Percentiles rank a stretch among this genome's conserved stretches.
Conservation (phyloP, 2,797 vertebrate species). For the Danio aesculapii region DNA sequence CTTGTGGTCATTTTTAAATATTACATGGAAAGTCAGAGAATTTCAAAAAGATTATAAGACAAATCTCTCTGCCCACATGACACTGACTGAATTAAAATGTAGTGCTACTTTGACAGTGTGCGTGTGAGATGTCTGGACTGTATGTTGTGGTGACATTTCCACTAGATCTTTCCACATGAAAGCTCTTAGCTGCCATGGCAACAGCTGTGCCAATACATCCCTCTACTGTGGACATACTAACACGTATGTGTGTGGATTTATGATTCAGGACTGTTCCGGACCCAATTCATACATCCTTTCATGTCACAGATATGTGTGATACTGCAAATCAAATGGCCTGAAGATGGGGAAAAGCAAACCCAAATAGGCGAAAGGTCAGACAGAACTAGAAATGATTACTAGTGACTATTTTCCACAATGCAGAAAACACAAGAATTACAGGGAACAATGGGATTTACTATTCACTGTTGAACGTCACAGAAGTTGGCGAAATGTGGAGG, state of each 20-base stretch:
- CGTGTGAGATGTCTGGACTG: neutral
- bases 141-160: slow-evolving; percentile 1
- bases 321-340: neutral
- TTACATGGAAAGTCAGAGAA: no score
- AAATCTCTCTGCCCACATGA: neutral
- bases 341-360: neutral
- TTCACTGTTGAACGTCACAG: no score
- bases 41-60: no score
- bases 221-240: neutral
- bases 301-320: neutral
- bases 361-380: neutral
- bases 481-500: no score
- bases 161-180: slow-evolving; percentile 6
- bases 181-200: slow-evolving; percentile 24
- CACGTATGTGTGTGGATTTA: neutral
- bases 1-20: no score
- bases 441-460: neutral
- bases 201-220: neutral
- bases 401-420: neutral
- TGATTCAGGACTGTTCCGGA: neutral
- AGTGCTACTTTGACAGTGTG: neutral
- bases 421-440: neutral
- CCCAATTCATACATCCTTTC: neutral
- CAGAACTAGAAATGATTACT: slow-evolving; percentile 1
- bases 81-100: neutral